Conservation (phyloP, 2,113 vertebrate species). For the Orcinus orca region DNA sequence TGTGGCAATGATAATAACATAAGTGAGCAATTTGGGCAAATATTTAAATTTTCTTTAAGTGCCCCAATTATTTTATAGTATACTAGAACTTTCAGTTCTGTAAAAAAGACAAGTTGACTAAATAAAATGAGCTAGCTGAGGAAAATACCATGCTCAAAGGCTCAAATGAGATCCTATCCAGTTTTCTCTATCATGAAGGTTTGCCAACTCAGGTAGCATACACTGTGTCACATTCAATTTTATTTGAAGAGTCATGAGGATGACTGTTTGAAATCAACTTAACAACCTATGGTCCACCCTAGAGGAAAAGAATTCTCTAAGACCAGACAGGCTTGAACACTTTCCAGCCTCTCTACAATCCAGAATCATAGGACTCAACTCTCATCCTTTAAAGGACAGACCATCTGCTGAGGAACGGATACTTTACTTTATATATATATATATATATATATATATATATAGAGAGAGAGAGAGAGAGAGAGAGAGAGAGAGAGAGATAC, state of each 20-base stretch:
- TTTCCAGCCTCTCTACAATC: background rate
- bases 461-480: accelerated
- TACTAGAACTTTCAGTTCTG: background rate
- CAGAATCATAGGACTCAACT: background rate
- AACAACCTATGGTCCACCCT: background rate
- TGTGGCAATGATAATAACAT: background rate
- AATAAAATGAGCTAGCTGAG: background rate
- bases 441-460: no score
- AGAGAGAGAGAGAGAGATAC: no score
- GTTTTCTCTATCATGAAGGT: background rate
- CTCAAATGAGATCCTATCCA: background rate
- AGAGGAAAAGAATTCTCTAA: background rate
- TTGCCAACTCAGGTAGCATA: background rate
- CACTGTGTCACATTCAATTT: background rate
- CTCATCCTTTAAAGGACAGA: background rate
- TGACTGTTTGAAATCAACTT: background rate
- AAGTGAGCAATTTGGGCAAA: background rate
- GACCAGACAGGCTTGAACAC: no score
- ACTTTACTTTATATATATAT: background rate
- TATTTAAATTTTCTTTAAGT: background rate
- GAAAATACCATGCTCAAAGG: background rate
- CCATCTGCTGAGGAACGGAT: background rate
- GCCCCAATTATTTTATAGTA: background rate
- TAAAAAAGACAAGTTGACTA: background rate
- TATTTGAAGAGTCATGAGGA: background rate